A percentile compares a stretch with the other conserved stretches of the same genome.
These are phyloP conservation scores for Tragelaphus strepsiceros DNA, from an alignment of 2,113 vertebrate genomes.

Conservation along the genomic window DNA sequence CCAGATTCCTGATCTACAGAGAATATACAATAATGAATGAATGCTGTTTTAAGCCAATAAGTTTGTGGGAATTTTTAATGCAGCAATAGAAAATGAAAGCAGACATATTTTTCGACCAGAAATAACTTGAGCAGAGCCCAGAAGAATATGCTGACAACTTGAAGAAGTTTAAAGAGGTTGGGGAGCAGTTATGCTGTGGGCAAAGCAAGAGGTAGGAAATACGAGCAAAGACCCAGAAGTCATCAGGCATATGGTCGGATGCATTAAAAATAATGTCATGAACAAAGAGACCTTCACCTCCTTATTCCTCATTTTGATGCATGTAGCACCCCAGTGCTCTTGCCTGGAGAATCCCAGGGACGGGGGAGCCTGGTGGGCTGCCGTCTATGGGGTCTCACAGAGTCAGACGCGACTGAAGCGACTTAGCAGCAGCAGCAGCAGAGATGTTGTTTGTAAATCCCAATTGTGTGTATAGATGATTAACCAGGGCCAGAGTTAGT, in stretches of 20 bases:
- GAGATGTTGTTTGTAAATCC: not conserved
- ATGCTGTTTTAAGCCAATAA: not conserved
- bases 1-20: not conserved
- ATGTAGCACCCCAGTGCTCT: no score
- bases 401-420: no score
- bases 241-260: not conserved
- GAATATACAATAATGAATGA: not conserved
- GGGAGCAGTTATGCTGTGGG: not conserved
- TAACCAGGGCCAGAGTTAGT: not conserved
- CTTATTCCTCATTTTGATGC: not conserved
- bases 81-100: not conserved
- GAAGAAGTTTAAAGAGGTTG: not conserved
- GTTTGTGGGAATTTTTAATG: not conserved
- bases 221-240: not conserved
- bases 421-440: no score
- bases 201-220: not conserved
- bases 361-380: no score
- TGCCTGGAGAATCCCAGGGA: no score
- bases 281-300: not conserved
- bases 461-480: not conserved
- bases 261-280: not conserved
- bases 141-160: not conserved
- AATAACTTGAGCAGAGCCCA: not conserved
- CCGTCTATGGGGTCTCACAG: no score
- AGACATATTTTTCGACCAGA: not conserved